Conservation (phyloP, 2,888 invertebrate species). For the Ophion slaviceki region DNA sequence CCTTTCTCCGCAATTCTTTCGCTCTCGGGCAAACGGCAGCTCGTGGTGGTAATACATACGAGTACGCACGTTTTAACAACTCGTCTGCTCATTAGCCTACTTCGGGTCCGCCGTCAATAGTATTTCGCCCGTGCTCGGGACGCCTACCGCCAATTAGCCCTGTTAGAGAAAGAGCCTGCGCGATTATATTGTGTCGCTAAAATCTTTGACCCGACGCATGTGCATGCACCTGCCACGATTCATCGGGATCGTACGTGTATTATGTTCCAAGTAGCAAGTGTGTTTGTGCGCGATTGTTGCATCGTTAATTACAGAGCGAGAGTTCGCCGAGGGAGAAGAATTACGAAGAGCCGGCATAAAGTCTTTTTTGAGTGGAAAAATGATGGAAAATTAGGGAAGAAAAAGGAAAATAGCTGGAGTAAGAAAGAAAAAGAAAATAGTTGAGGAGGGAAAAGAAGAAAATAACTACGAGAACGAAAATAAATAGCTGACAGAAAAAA, state of each 20-base stretch:
- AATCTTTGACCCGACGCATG: constrained; percentile 39
- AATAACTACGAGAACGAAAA: no score
- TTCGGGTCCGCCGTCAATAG: constrained; percentile 32
- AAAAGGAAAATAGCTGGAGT: background rate
- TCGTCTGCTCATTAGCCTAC: constrained; percentile 49
- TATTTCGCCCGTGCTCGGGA: constrained; percentile 31
- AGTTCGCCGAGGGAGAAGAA: background rate
- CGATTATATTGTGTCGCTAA: constrained; percentile 33
- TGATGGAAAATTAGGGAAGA: background rate
- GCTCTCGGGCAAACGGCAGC: constrained; percentile 40
- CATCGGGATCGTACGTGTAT: no score
- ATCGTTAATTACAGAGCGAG: constrained; percentile 8
- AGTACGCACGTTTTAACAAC: constrained; percentile 12
- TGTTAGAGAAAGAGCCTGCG: constrained; percentile 39
- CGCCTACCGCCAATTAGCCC: constrained; percentile 41
- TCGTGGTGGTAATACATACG: constrained; percentile 17
- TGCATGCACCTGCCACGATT: constrained; percentile 3
- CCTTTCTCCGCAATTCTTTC: constrained; percentile 26
- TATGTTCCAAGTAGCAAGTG: no score
- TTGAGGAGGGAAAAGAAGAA: no score
- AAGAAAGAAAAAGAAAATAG: no score
- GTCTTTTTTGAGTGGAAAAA: background rate
- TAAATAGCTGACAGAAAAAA: no score
- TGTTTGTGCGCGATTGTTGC: background rate
- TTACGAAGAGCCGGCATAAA: background rate